Base-by-base conservation (phyloP, 2,113 vertebrate genomes). In the Semicossyphus pulcher region DNA sequence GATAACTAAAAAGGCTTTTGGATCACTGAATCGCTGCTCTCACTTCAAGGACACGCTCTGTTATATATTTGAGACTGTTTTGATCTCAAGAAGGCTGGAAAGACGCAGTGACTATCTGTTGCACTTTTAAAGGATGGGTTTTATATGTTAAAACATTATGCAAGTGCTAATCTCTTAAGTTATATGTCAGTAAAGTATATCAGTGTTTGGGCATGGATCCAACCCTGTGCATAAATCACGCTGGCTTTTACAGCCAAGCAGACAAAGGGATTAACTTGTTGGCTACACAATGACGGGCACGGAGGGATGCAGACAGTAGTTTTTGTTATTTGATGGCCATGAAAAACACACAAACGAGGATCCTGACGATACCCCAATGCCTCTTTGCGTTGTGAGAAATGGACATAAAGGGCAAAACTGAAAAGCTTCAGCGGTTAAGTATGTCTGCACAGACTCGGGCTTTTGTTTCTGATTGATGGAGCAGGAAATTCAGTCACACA, bases 401-500 rank as follows among this genome's bases (percentile, higher is more conserved):
- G 58, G 81, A 78, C 65, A 79, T 71, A 83, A 89, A 78, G 81
- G 66, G 53, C 66, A 70, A 80, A 78, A 86, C 59, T 68, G 79
- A 87, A 86, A 83, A 78, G 54, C 69, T 57, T 74, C 36, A 52
- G 29, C 4, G 21, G 72, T 74, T 59, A 80, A 71, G 71, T 80
- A 47, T 52, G 66, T 80, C 57, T n/a, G 28, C 36, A 49, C 68
- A 64, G 62, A 60, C 66, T 72, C 32, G 10, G 15, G 60, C 62
- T 86, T 86, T 86, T 88, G 82, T 87, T 81, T 83, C 36, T 75
- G 72, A 76, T 65, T 78, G 85, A 87, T 76, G 53, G 66, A 70
- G 73, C 80, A 67, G 25, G 76, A 85, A 77, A 84, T 72, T 73
- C 42, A 71, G 78, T 64, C 52, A 76, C 31, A 32, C 66, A 72